phyloP scores from a whole-genome alignment of 2,888 invertebrate genomes.

The Disparrhopalites patrizii region DNA sequence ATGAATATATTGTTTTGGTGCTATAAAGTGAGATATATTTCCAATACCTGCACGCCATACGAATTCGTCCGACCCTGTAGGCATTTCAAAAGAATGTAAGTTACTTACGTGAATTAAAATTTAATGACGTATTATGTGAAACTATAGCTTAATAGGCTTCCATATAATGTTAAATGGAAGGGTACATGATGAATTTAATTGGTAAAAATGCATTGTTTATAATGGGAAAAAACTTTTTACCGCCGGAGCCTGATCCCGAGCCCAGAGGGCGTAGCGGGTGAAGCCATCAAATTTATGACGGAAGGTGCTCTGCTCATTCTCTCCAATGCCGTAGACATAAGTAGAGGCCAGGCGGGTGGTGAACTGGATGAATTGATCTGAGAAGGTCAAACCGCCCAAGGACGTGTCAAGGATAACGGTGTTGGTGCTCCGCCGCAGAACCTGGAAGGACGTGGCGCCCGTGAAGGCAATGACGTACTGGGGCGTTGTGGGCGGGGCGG shows the following conservation, averaged over 20 bases:
- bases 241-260: conserved; percentile 51
- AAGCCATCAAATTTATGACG: conserved; percentile 50
- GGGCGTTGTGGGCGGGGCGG: background rate
- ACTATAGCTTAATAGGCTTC: no score
- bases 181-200: no score
- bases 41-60: conserved; percentile 40
- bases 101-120: no score
- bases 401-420: conserved; percentile 49
- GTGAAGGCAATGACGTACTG: conserved; percentile 33
- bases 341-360: conserved; percentile 51
- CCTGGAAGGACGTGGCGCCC: conserved; percentile 34
- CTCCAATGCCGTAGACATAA: conserved; percentile 54
- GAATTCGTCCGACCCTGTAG: conserved; percentile 37
- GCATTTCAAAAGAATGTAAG: no score
- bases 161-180: no score
- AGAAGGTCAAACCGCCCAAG: conserved; percentile 52
- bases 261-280: conserved; percentile 50
- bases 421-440: conserved; percentile 34
- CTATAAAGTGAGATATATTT: no score
- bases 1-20: no score
- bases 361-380: conserved; percentile 55
- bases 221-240: no score
- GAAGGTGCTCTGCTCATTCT: conserved; percentile 52
- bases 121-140: no score
- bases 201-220: no score